phyloP scores from a whole-genome alignment of 2,113 vertebrate genomes.

The Thalassarche chlororhynchos region DNA sequence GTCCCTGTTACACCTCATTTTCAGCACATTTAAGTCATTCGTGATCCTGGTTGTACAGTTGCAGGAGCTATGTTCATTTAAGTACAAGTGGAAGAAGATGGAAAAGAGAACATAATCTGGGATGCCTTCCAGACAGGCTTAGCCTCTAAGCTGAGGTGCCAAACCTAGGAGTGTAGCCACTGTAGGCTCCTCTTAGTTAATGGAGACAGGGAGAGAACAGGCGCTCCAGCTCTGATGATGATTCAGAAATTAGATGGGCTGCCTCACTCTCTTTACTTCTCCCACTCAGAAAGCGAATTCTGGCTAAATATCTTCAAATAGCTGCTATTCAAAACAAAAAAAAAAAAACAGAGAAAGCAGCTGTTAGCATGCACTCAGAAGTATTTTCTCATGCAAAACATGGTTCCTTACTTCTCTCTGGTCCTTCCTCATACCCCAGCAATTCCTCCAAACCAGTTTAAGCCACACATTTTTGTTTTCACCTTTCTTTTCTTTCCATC shows the following conservation, averaged over 20 bases:
- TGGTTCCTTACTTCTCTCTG: background rate
- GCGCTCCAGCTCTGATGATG: background rate
- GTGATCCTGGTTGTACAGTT: background rate
- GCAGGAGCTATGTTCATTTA: background rate
- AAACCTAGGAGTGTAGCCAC: background rate
- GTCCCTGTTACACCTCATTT: background rate
- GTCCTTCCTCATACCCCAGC: background rate
- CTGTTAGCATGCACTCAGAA: background rate
- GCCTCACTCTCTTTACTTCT: background rate
- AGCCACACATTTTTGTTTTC: background rate
- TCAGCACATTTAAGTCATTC: background rate
- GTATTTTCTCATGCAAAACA: background rate
- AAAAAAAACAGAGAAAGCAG: background rate
- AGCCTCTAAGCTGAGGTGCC: background rate
- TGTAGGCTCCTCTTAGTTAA: background rate
- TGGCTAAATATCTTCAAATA: background rate
- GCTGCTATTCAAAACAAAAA: background rate
- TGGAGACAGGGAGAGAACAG: background rate
- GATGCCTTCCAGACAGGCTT: background rate
- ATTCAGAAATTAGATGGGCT: background rate
- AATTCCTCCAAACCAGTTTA: background rate
- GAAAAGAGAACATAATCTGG: background rate
- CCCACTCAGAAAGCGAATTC: background rate
- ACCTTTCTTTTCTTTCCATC: background rate
- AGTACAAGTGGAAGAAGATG: background rate